Percentiles rank a stretch among this genome's conserved stretches.
Conservation (phyloP, 2,888 invertebrate genomes). For the Sminthurides aquaticus region DNA sequence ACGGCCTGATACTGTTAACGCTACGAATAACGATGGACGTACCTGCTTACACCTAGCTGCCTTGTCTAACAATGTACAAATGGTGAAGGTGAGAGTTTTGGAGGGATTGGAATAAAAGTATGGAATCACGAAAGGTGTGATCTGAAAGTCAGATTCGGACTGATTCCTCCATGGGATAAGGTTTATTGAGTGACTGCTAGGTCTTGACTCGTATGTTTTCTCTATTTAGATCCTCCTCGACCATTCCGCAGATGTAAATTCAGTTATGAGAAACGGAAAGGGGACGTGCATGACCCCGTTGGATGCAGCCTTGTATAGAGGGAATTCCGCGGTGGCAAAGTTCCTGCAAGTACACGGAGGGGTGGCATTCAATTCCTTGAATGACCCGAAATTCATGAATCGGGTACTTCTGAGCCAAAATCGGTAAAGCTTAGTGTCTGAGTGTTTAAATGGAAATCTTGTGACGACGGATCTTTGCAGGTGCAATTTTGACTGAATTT, state of each 20-base stretch:
- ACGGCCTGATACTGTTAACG: slow-evolving; percentile 74
- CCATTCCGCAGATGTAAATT: slow-evolving; percentile 75
- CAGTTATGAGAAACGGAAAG: slow-evolving; percentile 71
- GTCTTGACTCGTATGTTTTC: slow-evolving; percentile 1
- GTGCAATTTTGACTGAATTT: no score
- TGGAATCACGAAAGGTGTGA: no score
- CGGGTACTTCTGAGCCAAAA: slow-evolving; percentile 18
- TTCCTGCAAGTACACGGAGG: slow-evolving; percentile 86
- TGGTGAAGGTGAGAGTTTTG: slow-evolving; percentile 63
- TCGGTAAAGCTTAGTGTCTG: slow-evolving; percentile 7
- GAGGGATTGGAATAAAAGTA: background rate
- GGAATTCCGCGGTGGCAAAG: slow-evolving; percentile 83
- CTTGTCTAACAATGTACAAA: slow-evolving; percentile 83
- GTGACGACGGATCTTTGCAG: background rate
- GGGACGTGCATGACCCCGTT: slow-evolving; percentile 81
- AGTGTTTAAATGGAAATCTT: slow-evolving; percentile 7
- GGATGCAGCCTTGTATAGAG: slow-evolving; percentile 80
- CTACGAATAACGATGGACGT: slow-evolving; percentile 84
- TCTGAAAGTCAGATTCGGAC: no score
- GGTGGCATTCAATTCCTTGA: slow-evolving; percentile 59
- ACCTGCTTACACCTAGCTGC: slow-evolving; percentile 91
- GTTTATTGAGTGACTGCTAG: no score
- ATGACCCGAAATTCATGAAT: slow-evolving; percentile 29
- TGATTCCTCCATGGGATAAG: no score
- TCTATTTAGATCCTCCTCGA: slow-evolving; percentile 62